Percentiles rank a stretch among this genome's conserved stretches.
phyloP scores from a whole-genome alignment of 2,888 invertebrate species.

The Pegoplata infirma region DNA sequence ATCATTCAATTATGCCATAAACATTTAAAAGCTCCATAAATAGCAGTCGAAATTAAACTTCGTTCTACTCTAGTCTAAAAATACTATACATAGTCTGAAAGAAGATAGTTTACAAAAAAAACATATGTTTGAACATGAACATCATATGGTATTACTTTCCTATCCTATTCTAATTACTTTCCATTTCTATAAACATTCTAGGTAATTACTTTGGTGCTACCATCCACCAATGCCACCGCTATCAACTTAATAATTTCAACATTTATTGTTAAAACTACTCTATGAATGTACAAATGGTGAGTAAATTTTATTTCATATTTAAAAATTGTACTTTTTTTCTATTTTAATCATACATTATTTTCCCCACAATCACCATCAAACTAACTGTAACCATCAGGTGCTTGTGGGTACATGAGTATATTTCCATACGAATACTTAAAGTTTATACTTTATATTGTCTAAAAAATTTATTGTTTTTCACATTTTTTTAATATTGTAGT shows the following conservation, averaged over 20 bases:
- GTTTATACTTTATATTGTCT: neutral
- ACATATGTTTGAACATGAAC: too few species aligned
- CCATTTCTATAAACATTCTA: neutral
- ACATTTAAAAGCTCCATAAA: too few species aligned
- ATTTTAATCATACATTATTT: slow-evolving; percentile 1
- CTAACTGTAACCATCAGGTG: neutral
- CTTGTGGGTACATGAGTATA: neutral
- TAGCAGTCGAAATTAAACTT: too few species aligned
- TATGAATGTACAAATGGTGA: neutral
- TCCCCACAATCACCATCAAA: neutral
- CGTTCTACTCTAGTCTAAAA: too few species aligned
- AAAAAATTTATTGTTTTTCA: slow-evolving; percentile 20
- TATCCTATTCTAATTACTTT: neutral
- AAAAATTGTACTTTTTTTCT: slow-evolving; percentile 15
- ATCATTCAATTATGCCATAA: too few species aligned
- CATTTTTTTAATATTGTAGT: neutral
- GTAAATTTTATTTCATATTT: slow-evolving; percentile 25
- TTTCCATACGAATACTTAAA: neutral
- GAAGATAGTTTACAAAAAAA: too few species aligned
- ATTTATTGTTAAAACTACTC: neutral
- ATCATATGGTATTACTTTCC: neutral
- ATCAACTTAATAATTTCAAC: neutral
- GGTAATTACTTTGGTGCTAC: neutral
- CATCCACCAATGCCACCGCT: too few species aligned
- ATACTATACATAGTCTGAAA: too few species aligned